Evolutionary conservation across 2,888 invertebrate species (phyloP).

Genomic region (Metalampra italica): DNA sequence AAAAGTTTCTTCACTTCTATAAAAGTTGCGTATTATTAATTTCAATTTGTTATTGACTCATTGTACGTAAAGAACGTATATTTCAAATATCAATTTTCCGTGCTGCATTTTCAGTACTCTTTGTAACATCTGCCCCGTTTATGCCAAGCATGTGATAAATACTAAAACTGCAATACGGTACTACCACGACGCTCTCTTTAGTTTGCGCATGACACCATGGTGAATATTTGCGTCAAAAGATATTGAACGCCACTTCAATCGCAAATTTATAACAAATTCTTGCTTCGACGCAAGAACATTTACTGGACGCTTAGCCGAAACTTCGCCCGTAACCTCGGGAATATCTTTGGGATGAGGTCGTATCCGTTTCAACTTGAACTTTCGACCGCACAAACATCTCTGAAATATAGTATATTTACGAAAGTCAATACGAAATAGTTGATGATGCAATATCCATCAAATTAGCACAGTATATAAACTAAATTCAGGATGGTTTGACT

Average conservation of each 20-base stretch:
- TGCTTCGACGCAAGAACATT: conserved; percentile 34
- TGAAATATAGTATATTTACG: background rate
- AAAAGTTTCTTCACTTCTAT: no score
- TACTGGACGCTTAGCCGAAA: conserved; percentile 39
- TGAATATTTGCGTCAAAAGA: background rate
- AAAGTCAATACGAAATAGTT: background rate
- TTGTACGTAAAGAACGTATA: no score
- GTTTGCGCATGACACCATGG: no score
- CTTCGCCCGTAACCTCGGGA: conserved; percentile 40
- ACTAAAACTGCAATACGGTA: no score
- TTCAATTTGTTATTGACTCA: no score
- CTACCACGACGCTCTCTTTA: no score
- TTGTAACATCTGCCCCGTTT: no score
- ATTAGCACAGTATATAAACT: background rate
- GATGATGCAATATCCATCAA: background rate
- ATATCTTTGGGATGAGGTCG: conserved; percentile 22
- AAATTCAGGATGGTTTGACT: background rate
- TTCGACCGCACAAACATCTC: conserved; percentile 1
- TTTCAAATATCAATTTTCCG: no score
- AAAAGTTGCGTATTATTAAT: no score
- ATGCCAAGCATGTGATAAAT: no score
- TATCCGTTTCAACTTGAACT: conserved; percentile 2
- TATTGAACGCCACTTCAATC: conserved; percentile 19
- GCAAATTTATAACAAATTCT: conserved; percentile 39
- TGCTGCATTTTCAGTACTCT: no score